Conservation (phyloP, 2,113 vertebrate species). For the Hirundichthys speculiger region DNA sequence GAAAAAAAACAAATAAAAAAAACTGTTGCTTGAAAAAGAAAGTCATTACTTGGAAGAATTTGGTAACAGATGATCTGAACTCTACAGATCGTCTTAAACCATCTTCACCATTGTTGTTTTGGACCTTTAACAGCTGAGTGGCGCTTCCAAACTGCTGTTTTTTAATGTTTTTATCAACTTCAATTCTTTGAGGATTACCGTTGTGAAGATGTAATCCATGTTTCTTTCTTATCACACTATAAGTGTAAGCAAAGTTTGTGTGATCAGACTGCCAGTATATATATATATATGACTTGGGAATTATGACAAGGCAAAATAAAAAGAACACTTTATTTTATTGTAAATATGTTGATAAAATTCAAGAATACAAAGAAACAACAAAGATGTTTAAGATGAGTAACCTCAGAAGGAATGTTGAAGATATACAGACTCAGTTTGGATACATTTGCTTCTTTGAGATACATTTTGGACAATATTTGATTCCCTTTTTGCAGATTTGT, state of each 20-base stretch:
- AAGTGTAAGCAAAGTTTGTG: too few relatives aligned
- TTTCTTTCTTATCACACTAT: too few relatives aligned
- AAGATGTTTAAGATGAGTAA: not conserved
- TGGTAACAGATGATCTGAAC: not conserved
- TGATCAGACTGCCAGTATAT: too few relatives aligned
- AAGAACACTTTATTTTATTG: constrained; percentile 64
- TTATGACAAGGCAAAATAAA: not conserved
- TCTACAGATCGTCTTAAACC: not conserved
- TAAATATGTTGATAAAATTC: constrained; percentile 65
- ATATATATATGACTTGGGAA: not conserved
- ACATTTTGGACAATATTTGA: not conserved
- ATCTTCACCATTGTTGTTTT: not conserved
- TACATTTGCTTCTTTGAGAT: constrained; percentile 5
- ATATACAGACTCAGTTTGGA: not conserved
- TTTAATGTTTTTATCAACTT: not conserved
- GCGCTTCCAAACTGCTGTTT: not conserved
- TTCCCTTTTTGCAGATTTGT: not conserved
- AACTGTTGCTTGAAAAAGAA: too few relatives aligned
- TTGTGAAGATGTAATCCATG: too few relatives aligned
- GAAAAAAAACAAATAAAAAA: too few relatives aligned
- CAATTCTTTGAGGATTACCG: too few relatives aligned
- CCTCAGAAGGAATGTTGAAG: constrained; percentile 14
- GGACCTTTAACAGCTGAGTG: not conserved
- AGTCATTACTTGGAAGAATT: not conserved
- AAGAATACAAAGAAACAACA: constrained; percentile 29